phyloP scores from a whole-genome alignment of 2,113 vertebrate species.

The Epinephelus moara region DNA sequence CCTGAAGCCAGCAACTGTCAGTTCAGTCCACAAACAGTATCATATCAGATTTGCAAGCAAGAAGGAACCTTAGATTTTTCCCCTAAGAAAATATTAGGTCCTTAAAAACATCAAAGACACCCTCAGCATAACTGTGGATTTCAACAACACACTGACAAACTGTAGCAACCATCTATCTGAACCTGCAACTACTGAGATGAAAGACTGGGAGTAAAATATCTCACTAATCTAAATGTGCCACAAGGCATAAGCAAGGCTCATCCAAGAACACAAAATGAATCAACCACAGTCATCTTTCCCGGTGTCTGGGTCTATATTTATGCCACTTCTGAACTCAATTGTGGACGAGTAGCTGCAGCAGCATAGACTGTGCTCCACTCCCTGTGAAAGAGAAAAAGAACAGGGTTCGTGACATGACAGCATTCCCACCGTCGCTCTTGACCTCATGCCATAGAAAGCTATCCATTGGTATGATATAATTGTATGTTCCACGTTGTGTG shows the following conservation, averaged over 20 bases:
- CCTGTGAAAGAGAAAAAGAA: constrained; percentile 9
- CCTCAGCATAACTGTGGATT: neutral
- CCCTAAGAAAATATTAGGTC: neutral
- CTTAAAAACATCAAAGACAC: constrained; percentile 12
- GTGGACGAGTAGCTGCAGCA: constrained; percentile 9
- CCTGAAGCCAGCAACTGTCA: constrained; percentile 2
- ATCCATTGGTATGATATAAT: constrained; percentile 68
- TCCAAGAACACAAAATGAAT: constrained; percentile 11
- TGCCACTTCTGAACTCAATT: constrained; percentile 11
- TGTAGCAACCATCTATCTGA: neutral
- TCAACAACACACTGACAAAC: neutral
- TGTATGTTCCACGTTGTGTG: constrained; percentile 60
- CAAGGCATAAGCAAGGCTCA: constrained; percentile 14
- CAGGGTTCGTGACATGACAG: constrained; percentile 29
- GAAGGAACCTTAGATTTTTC: too few relatives aligned
- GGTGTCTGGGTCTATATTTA: constrained; percentile 19
- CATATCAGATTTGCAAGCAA: neutral
- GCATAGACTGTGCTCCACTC: neutral
- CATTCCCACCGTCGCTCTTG: constrained; percentile 52
- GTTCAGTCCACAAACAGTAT: neutral
- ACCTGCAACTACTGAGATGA: neutral
- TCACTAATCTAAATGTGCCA: constrained; percentile 26
- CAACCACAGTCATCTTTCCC: constrained; percentile 4
- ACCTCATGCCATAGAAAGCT: constrained; percentile 47
- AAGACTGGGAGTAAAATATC: constrained; percentile 11